A percentile compares a stretch with the other conserved stretches of the same genome.
Conservation (phyloP, 2,888 invertebrate species). For the Polyommatus iphigenia region DNA sequence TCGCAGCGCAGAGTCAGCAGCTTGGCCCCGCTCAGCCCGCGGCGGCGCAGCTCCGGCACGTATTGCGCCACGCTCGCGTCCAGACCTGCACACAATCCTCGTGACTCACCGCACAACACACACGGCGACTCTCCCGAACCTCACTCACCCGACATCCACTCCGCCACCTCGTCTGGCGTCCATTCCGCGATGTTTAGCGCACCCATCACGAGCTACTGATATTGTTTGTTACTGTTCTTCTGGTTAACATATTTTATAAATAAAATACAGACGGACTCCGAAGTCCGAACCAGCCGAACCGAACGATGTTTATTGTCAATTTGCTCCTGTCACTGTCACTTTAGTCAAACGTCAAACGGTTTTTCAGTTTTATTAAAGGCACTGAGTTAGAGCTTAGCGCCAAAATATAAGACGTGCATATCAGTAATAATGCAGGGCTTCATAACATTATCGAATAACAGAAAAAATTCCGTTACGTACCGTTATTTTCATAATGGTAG, state of each 20-base stretch:
- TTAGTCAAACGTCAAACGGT: background rate
- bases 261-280: conserved; percentile 34
- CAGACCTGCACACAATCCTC: conserved; percentile 79
- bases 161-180: conserved; percentile 94
- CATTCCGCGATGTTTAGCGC: conserved; percentile 87
- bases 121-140: conserved; percentile 37
- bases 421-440: no score
- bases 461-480: no score
- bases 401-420: background rate
- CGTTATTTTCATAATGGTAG: no score
- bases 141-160: conserved; percentile 90
- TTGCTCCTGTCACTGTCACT: background rate
- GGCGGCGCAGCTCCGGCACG: conserved; percentile 88
- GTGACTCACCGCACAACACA: conserved; percentile 37
- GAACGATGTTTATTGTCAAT: conserved; percentile 37
- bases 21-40: conserved; percentile 89
- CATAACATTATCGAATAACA: no score
- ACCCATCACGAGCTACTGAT: conserved; percentile 49
- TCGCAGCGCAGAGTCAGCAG: conserved; percentile 92
- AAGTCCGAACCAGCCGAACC: conserved; percentile 32
- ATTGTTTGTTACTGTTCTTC: conserved; percentile 33
- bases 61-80: conserved; percentile 90
- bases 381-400: background rate
- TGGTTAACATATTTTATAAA: conserved; percentile 38
- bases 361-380: background rate